Evolutionary conservation across 2,888 invertebrate species (phyloP), one percentile per base, ranked within the genome.

Genomic region (Entomobrya proxima): DNA sequence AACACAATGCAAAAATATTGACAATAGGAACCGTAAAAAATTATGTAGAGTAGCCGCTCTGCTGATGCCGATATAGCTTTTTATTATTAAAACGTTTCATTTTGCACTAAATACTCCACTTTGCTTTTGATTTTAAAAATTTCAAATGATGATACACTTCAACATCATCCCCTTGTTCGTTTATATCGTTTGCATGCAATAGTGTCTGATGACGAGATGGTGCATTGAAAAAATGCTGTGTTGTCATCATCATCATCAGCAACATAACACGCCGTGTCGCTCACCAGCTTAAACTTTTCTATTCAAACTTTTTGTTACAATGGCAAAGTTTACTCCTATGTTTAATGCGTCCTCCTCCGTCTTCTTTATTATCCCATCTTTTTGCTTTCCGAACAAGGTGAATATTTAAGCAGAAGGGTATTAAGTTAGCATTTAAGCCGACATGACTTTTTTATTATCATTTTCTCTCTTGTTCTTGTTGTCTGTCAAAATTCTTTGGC

Each of bases 381-480:
- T 55, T 67, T 67, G 27, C 61, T 47, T 74, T 44, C 69, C 50
- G 18, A 61, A 81, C 67, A 67, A 67, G 67, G 40, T 40, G 67
- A 30, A 32, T 72, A 80, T 80, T 80, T 72, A 80, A 44, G 72
- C 55, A 72, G 13, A 21, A 69, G 44, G 72, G 80, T 81, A 81
- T 81, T 75, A 74, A 74, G 40, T 15, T n/a, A n/a, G 55, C 61
- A 61, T 58, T 81, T 81, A 81, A 81, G 81, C 81, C 81, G 81
- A 81, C 81, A 72, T 44, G 30, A 35, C 47, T 81, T 74, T 24
- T 27, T 40, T 52, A 52, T 75, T 55, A 30, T 44, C 55, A 35
- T 75, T 44, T 35, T 75, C 15, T 35, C 24, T 52, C 32, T 75
- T 52, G 32, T 37, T 76, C 30, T 64, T 58, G 30, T 40, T 61